A percentile compares a stretch with the other conserved stretches of the same genome.
These are phyloP conservation scores for Numenius arquata DNA, from an alignment of 2,113 vertebrate species.

Conservation along the genomic window DNA sequence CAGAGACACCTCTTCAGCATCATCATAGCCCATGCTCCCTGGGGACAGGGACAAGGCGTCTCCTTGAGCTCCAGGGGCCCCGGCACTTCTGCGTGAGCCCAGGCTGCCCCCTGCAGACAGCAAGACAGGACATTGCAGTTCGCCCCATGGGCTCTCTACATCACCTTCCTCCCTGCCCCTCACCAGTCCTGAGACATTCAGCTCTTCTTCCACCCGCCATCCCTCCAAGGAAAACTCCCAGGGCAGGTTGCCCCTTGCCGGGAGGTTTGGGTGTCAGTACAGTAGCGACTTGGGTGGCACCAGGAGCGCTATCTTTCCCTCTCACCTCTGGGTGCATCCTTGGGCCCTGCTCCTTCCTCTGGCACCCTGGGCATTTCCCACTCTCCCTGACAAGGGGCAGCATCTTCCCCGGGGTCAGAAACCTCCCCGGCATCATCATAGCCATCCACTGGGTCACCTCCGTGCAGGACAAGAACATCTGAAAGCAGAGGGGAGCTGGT, in stretches of 20 bases:
- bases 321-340: background rate
- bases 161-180: background rate
- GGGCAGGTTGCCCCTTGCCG: background rate
- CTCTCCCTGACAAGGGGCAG: background rate
- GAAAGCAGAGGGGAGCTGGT: background rate
- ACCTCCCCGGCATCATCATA: background rate
- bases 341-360: background rate
- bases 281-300: background rate
- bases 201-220: too few species aligned
- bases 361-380: background rate
- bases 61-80: background rate
- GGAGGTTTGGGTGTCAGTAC: background rate
- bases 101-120: background rate
- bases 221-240: background rate
- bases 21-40: background rate
- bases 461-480: background rate
- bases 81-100: background rate
- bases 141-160: rapidly evolving
- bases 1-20: background rate
- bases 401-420: background rate
- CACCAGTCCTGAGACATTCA: background rate
- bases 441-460: background rate
- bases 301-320: rapidly evolving
- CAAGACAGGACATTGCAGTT: background rate
- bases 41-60: background rate